Evolutionary conservation across 2,888 invertebrate genomes (phyloP), one percentile per base, ranked within the genome.

Genomic region (Asteroscopus sphinx): DNA sequence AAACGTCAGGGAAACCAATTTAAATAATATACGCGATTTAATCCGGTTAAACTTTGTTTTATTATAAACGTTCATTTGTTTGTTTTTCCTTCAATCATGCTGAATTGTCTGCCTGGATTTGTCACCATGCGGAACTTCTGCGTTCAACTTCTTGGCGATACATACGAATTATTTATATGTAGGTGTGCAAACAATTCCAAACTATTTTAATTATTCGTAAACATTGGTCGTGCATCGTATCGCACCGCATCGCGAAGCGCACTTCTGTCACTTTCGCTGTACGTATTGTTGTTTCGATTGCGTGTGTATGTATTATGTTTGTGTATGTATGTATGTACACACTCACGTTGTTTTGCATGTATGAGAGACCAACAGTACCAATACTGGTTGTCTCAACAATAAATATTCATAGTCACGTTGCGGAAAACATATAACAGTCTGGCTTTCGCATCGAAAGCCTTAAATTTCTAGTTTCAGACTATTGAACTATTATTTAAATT

Each of bases 161-260:
- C 62, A 55, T 52, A 63, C 70, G 68, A 72, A 79, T 81, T 73
- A 81, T 82, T 79, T 75, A 80, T 73, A 66, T 62, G 61, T 44
- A 55, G 49, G 48, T 60, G 56, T 54, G 74, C 81, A 82, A 82
- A 85, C 83, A 85, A 77, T 76, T 69, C 72, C 62, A 73, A 77
- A 82, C 82, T 81, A 86, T 87, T 87, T 84, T 81, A 88, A 85
- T 88, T 87, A 89, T 90, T 89, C 85, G 87, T 86, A 89, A 90
- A 91, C 87, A 89, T 49, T 32, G 53, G 35, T 47, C 44, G 52
- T 37, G 45, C 46, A 55, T 37, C 40, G 37, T n/a, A n/a, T n/a
- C n/a, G n/a, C n/a, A n/a, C n/a, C 16, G 12, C 63, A 40, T 42
- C 37, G 46, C 48, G 36, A 48, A 1, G 7, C n/a, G 7, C 13